Base-by-base conservation (phyloP, 2,797 vertebrate genomes). In the Moxostoma hubbsi region DNA sequence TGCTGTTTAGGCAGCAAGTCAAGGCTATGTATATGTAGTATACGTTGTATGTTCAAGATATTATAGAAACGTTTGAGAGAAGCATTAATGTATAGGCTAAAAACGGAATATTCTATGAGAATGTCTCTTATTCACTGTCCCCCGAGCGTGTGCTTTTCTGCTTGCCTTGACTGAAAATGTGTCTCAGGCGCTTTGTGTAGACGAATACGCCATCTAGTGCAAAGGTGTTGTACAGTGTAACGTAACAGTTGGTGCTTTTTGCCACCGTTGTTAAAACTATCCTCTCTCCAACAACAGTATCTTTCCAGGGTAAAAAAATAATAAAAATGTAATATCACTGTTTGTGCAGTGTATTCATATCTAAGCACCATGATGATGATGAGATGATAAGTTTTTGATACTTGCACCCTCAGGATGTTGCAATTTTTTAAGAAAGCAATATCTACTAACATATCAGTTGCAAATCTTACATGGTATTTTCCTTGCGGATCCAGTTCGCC, bases 131-230 rank as follows among this genome's bases (percentile, higher is more conserved):
- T 74, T 10, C 1, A 63, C 62, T 46, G 7, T 46, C 11, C 11
- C 6, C n/a, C 12, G 54, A 64, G 24, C 86, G 77, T 87, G 18
- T 47, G 47, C 46, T 16, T 45, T 13, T 55, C 49, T 55, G 43
- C 9, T 62, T 6, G n/a, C 63, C 51, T 53, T 61, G 7, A 36
- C 70, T 49, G 45, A 18, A 18, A 15, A 47, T 49, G 68, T 43
- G 43, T 65, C 67, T 68, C 69, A 47, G 58, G 53, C 54, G 57
- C 63, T 84, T 76, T 76, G 77, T 79, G 80, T 78, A 85, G 80
- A 81, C 83, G 82, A 83, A 80, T 1, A 55, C 89, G 87, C 90
- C 92, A 89, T 89, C 94, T 93, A 92, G 90, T 83, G 93, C 36
- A 7, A 43, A 75, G 10, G 18, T 4, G 1, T 0, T 5, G 16